Evolutionary conservation across 2,888 invertebrate species (phyloP), one percentile per base, ranked within the genome.

Genomic region (Drosophila gaucha): DNA sequence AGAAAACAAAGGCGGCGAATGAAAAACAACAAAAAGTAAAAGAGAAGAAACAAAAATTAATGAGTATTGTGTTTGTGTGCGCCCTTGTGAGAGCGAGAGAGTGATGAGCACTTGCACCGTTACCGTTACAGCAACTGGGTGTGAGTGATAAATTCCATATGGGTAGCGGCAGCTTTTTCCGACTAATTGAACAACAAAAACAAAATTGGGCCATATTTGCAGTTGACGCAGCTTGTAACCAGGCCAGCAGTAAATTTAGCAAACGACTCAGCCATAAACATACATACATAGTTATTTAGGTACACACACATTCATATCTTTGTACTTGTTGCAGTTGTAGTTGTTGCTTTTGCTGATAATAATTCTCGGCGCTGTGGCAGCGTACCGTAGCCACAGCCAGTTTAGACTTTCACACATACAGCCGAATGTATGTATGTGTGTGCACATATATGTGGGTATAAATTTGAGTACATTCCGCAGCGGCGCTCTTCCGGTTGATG

Each of bases 401-500:
- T 65, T 76, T 79, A 62, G 62, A 63, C 74, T 76, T 63, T 79
- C 67, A 78, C 56, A 72, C 31, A 63, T 20, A 33, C 35, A 60
- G 20, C 22, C 5, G 14, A 20, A 18, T 18, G 16, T 38, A 55
- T 24, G 12, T 14, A n/a, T 38, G 38, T 24, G 6, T 38, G 43
- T 33, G 49, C 33, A 36, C 30, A 50, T 26, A 1, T 24, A 9
- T 43, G 49, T 24, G 62, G 28, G 44, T 22, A 60, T 35, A 44
- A 16, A 51, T 46, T 49, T 47, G 62, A 64, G 49, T 54, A 75
- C 51, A 74, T 86, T 80, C 70, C 67, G 56, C 47, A 66, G 67
- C 68, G 51, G 46, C 65, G 80, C 79, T 90, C 84, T 90, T 89
- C 85, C 89, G 89, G 89, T 90, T 90, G 90, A 89, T 89, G 90